These are phyloP conservation scores for Reticulitermes speratus DNA, from an alignment of 1,140 invertebrate species.

Conservation along the genomic window DNA sequence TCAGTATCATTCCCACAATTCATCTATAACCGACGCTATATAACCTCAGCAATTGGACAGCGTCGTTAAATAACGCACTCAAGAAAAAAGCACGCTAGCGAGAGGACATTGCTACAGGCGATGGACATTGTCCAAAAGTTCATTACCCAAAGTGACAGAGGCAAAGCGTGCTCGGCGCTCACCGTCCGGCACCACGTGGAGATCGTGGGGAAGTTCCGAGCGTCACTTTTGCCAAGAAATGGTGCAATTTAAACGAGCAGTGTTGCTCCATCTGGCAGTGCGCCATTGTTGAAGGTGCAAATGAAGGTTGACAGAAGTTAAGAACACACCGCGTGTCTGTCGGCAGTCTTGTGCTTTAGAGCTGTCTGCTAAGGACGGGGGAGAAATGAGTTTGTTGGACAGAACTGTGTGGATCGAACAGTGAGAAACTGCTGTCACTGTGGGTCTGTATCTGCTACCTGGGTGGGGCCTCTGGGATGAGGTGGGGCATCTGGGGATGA, in stretches of 20 bases:
- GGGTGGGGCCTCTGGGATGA: too few relatives aligned
- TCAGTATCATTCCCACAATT: too few relatives aligned
- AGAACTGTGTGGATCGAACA: too few relatives aligned
- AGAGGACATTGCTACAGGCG: neutral
- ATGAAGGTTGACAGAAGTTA: neutral
- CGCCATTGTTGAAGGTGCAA: neutral
- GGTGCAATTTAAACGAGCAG: neutral
- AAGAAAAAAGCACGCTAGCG: neutral
- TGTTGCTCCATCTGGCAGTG: neutral
- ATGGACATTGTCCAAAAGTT: neutral
- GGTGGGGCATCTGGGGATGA: too few relatives aligned
- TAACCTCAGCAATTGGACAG: too few relatives aligned
- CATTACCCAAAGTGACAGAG: neutral
- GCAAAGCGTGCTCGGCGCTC: neutral
- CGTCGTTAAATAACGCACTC: too few relatives aligned
- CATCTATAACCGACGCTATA: too few relatives aligned
- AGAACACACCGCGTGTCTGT: neutral
- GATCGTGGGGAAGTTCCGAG: neutral
- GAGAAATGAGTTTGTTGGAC: too few relatives aligned
- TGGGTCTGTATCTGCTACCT: too few relatives aligned
- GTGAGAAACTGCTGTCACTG: too few relatives aligned
- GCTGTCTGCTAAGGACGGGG: neutral
- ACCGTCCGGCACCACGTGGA: neutral
- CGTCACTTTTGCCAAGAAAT: slow-evolving; percentile 1
- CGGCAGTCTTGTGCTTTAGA: neutral